A percentile compares a stretch with the other conserved stretches of the same genome.
Evolutionary conservation across 1,140 invertebrate species (phyloP).

Genomic region (Steinernema feltiae): DNA sequence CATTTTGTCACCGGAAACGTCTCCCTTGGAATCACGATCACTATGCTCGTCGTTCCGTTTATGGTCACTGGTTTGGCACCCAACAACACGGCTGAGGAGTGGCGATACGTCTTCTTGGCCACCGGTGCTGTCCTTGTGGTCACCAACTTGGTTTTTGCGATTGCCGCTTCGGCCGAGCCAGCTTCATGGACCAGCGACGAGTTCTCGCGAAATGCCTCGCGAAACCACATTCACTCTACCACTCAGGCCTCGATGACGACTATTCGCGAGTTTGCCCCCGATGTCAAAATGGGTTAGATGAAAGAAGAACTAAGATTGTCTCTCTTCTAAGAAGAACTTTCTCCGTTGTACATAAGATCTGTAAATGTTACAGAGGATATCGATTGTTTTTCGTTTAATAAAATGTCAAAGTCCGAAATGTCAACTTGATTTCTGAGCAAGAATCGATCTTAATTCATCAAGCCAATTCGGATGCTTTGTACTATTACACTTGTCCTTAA

Average conservation of each 20-base stretch:
- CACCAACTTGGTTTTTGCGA: constrained; percentile 30
- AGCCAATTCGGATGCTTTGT: background rate
- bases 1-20: constrained; percentile 56
- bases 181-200: constrained; percentile 31
- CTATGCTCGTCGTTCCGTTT: constrained; percentile 52
- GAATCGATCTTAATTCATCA: too few species aligned
- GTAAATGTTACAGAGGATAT: too few species aligned
- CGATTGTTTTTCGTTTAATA: background rate
- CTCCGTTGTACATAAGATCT: background rate
- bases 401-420: too few species aligned
- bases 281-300: background rate
- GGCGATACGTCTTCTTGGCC: constrained; percentile 49
- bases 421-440: too few species aligned
- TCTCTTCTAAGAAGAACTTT: background rate
- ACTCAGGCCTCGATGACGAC: background rate
- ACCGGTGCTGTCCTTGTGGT: constrained; percentile 40
- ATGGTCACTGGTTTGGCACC: constrained; percentile 44
- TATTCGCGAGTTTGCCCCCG: background rate
- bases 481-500: background rate
- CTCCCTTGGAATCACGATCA: constrained; percentile 51
- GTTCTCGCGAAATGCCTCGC: constrained; percentile 2
- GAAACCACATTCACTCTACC: background rate
- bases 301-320: background rate
- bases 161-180: constrained; percentile 30
- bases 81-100: constrained; percentile 50